Evolutionary conservation across 2,797 vertebrate genomes (phyloP).

Genomic region (Threskiornis aethiopicus): DNA sequence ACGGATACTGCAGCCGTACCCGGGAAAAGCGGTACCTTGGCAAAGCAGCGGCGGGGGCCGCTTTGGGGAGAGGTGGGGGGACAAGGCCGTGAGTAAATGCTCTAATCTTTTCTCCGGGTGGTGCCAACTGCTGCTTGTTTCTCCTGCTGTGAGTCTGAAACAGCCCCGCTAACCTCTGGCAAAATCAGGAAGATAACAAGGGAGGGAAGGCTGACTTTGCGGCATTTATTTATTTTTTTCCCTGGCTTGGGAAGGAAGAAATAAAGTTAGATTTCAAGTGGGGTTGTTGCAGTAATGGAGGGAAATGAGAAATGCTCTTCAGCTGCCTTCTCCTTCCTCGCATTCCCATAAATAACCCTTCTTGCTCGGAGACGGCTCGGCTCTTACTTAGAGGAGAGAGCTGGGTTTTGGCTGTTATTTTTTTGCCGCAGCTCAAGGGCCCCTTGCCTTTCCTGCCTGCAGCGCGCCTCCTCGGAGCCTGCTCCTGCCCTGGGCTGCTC

Average conservation of each 20-base stretch:
- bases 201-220: background rate
- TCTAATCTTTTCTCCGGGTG: background rate
- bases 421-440: background rate
- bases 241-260: background rate
- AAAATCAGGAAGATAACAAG: background rate
- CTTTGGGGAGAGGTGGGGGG: background rate
- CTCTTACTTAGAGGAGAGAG: background rate
- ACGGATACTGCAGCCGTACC: background rate
- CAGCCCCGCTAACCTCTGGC: background rate
- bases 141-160: background rate
- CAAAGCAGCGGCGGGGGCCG: background rate
- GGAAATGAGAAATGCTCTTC: conserved; percentile 45
- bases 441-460: background rate
- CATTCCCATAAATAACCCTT: conserved; percentile 51
- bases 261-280: conserved; percentile 33
- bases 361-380: rapidly evolving
- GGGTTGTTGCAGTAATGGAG: conserved; percentile 30
- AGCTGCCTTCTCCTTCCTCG: background rate
- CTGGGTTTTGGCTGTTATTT: background rate
- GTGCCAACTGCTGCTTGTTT: background rate
- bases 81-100: background rate
- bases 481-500: background rate
- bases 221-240: background rate
- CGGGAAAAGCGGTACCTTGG: background rate
- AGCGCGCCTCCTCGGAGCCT: background rate